Conservation (phyloP, 1,140 invertebrate genomes). For the Drosophila rhopaloa region DNA sequence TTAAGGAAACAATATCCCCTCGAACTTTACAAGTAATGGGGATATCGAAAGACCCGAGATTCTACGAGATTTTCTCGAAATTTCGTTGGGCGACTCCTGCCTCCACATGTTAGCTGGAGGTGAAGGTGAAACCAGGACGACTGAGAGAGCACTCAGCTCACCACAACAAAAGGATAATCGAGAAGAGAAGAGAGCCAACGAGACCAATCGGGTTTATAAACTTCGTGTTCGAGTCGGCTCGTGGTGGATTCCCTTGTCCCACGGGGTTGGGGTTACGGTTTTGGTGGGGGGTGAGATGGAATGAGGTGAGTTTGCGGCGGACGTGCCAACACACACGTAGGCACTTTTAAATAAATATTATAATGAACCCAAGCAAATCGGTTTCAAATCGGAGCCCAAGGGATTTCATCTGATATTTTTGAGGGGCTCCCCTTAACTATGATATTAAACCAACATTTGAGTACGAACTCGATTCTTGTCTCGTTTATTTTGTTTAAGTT, state of each 20-base stretch:
- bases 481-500: no score
- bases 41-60: not conserved
- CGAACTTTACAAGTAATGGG: not conserved
- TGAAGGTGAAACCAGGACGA: not conserved
- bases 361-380: not conserved
- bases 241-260: not conserved
- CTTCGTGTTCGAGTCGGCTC: conserved; percentile 26
- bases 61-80: not conserved
- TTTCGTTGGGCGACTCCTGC: conserved; percentile 27
- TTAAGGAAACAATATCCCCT: not conserved
- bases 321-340: conserved; percentile 57
- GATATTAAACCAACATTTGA: not conserved
- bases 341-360: conserved; percentile 18
- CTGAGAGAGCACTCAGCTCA: conserved; percentile 7
- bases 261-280: not conserved
- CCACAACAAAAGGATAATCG: not conserved
- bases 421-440: not conserved
- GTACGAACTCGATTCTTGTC: no score
- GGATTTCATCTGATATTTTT: not conserved
- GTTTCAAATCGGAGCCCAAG: not conserved
- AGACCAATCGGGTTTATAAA: not conserved
- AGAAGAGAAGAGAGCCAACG: not conserved
- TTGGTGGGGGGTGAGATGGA: no score
- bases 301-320: conserved; percentile 3
- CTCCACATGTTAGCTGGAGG: conserved; percentile 24